Base-by-base conservation (phyloP, 2,888 invertebrate species). In the Scaptomyza flava region DNA sequence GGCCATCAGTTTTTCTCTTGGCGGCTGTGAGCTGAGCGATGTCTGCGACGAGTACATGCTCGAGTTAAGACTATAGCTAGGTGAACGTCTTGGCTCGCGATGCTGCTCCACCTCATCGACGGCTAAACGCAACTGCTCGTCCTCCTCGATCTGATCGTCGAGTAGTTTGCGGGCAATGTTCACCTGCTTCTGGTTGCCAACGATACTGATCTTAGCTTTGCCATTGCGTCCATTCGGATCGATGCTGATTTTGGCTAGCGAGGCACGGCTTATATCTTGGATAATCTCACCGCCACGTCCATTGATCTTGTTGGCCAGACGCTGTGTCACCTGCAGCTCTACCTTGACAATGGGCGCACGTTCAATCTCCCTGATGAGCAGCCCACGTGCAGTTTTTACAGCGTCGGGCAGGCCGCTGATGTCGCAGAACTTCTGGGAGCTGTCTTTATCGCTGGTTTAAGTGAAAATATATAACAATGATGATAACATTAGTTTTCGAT, bases 211-310 rank as follows among this genome's bases (percentile, higher is more conserved):
- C 51, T 91, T 90, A 6, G 84, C 78, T 53, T 83, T 90, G 45
- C 88, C 82, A 73, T 81, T 83, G 57, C 90, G 88, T 14, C 90
- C 89, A 38, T 89, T 93, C 0, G 92, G 92, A 72, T 93, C 93
- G n/a, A 96, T 90, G 71, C 93, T 94, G 2, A 97, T 93, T 76
- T 95, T 96, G 0, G 97, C 96, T 65, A 95, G 94, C 9, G 97
- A 96, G 12, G 93, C 91, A 76, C 94, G 94, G 64, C 95, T 94
- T 59, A 98, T 96, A 47, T 94, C 93, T 53, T 94, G 94, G 54
- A 97, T 94, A 45, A 93, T 94, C 57, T 95, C 95, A 1, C 96
- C 97, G 54, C 94, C 94, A 52, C 94, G 92, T 91, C 94, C 97
- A 81, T 96, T 96, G 54, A 98, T 94, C 87, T 94, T 94, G 2